These are phyloP conservation scores for Nettapus auritus DNA, from an alignment of 2,113 vertebrate genomes.

Conservation along the genomic window DNA sequence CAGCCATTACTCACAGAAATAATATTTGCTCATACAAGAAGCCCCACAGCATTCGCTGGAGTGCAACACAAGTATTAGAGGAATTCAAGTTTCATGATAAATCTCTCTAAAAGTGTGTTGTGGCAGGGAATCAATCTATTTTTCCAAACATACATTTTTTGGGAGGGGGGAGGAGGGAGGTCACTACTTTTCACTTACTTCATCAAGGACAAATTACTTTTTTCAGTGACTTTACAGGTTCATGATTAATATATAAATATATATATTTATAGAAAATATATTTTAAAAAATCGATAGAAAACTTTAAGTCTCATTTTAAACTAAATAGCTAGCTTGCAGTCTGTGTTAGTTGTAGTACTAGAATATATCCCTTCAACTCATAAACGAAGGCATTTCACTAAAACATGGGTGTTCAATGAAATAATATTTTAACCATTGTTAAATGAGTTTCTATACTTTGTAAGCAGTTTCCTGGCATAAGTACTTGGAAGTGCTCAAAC, in stretches of 20 bases:
- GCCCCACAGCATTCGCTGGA: background rate
- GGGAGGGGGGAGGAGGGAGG: background rate
- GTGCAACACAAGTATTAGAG: background rate
- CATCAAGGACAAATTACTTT: background rate
- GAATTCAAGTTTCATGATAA: background rate
- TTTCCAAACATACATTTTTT: background rate
- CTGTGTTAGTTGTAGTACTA: background rate
- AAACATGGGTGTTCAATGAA: background rate
- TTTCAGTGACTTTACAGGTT: background rate
- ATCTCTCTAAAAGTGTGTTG: background rate
- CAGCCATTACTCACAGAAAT: conserved; percentile 20
- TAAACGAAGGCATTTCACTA: background rate
- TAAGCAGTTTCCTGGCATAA: background rate
- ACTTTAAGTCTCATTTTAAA: background rate
- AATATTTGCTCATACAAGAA: conserved; percentile 15
- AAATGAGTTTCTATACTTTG: background rate
- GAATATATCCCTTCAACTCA: background rate
- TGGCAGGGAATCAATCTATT: background rate
- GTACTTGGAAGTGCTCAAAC: background rate
- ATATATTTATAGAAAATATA: background rate
- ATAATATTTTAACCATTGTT: background rate
- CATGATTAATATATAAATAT: background rate
- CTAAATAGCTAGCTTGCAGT: background rate
- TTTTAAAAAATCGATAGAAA: background rate
- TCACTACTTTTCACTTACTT: background rate